These are phyloP conservation scores for Colletes gigas DNA, from an alignment of 1,140 invertebrate genomes.

Conservation along the genomic window DNA sequence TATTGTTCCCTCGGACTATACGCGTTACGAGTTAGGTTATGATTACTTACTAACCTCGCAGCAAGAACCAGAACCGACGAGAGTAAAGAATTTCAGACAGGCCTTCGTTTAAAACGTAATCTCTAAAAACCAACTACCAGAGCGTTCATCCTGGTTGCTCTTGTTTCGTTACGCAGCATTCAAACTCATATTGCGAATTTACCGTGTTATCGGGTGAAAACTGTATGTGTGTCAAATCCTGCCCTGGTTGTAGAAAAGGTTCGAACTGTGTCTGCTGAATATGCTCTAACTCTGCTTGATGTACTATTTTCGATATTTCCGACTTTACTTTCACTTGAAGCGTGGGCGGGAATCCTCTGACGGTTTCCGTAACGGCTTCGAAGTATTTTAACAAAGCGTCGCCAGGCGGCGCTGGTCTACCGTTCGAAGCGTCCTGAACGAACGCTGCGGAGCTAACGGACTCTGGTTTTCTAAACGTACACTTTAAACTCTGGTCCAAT, in stretches of 20 bases:
- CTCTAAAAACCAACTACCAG: background rate
- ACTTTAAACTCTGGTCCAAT: background rate
- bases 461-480: background rate
- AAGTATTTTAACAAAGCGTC: background rate
- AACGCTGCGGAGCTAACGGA: background rate
- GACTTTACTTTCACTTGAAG: conserved; percentile 1
- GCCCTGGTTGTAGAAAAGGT: background rate
- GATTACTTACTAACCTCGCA: background rate
- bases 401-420: background rate
- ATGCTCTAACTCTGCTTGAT: background rate
- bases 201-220: background rate
- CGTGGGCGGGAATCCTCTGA: background rate
- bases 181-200: background rate
- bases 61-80: background rate
- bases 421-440: background rate
- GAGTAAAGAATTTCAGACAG: no score
- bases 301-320: background rate
- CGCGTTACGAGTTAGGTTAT: no score
- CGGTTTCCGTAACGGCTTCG: background rate
- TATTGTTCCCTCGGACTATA: no score
- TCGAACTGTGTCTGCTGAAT: background rate
- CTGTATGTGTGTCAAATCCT: background rate
- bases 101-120: background rate
- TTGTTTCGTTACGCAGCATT: background rate
- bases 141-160: background rate